Evolutionary conservation across 2,888 invertebrate species (phyloP).

Genomic region (Flabesymbios commensalis): DNA sequence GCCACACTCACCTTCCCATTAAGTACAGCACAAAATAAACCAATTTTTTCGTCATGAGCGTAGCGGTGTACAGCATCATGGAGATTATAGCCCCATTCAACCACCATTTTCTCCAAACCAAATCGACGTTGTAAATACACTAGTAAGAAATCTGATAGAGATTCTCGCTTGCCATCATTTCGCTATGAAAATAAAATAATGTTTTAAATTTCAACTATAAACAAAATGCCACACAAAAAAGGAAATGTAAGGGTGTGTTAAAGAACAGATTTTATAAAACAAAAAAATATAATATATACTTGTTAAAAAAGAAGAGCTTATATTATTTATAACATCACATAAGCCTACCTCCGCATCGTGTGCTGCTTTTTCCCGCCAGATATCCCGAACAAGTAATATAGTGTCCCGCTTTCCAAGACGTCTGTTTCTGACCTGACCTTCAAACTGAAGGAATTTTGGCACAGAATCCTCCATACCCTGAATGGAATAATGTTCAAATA

Average conservation of each 20-base stretch:
- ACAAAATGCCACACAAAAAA: background rate
- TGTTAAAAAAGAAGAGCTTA: too few species aligned
- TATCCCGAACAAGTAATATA: constrained; percentile 55
- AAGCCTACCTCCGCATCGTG: constrained; percentile 45
- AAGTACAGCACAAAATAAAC: constrained; percentile 54
- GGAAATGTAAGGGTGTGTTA: background rate
- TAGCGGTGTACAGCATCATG: constrained; percentile 56
- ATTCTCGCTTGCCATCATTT: constrained; percentile 45
- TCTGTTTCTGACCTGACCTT: constrained; percentile 55
- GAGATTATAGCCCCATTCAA: constrained; percentile 60
- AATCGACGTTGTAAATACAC: constrained; percentile 50
- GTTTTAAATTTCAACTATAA: background rate
- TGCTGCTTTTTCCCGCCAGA: constrained; percentile 57
- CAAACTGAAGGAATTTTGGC: constrained; percentile 55
- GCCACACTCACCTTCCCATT: constrained; percentile 46
- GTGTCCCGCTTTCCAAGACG: constrained; percentile 56
- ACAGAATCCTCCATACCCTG: constrained; percentile 55
- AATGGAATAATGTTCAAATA: background rate
- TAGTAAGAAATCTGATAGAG: constrained; percentile 51
- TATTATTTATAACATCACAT: background rate
- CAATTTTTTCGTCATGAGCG: constrained; percentile 50
- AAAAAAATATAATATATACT: too few species aligned
- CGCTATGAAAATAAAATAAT: constrained; percentile 36
- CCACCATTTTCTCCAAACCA: constrained; percentile 50
- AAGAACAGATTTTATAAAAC: too few species aligned